Conservation (phyloP, 2,797 vertebrate species). For the Hydrophis major region DNA sequence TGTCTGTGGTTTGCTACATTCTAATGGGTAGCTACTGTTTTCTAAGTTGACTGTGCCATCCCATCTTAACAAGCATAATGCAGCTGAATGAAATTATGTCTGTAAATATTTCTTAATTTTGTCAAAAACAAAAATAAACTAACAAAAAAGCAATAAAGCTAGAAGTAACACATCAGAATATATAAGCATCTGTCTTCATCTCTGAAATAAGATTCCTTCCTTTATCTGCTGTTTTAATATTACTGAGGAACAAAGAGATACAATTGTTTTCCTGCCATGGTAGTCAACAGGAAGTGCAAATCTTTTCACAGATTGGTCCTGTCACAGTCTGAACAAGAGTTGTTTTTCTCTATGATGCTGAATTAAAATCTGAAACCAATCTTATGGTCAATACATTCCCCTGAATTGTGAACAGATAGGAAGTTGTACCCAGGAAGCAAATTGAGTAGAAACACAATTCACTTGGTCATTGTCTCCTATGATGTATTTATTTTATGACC, state of each 20-base stretch:
- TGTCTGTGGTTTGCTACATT: not conserved
- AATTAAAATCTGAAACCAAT: not conserved
- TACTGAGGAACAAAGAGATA: not conserved
- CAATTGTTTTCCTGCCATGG: not conserved
- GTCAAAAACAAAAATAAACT: not conserved
- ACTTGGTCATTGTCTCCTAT: not conserved
- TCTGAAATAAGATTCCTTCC: not conserved
- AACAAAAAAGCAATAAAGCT: not conserved
- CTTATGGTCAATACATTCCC: not conserved
- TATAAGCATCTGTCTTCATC: not conserved
- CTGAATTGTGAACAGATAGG: not conserved
- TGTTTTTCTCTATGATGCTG: not conserved
- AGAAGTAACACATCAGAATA: not conserved
- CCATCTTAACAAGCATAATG: not conserved
- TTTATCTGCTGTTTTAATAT: not conserved
- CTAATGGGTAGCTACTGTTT: not conserved
- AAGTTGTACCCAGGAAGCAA: not conserved
- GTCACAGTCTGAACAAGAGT: not conserved
- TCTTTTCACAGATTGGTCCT: not conserved
- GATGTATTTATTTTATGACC: not conserved
- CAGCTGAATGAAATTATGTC: not conserved
- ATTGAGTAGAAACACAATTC: not conserved
- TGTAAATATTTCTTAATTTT: not conserved
- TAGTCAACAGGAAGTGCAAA: not conserved
- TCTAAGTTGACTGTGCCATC: not conserved